Evolutionary conservation across 2,888 invertebrate species (phyloP).

Genomic region (Pseudanteris insignis): DNA sequence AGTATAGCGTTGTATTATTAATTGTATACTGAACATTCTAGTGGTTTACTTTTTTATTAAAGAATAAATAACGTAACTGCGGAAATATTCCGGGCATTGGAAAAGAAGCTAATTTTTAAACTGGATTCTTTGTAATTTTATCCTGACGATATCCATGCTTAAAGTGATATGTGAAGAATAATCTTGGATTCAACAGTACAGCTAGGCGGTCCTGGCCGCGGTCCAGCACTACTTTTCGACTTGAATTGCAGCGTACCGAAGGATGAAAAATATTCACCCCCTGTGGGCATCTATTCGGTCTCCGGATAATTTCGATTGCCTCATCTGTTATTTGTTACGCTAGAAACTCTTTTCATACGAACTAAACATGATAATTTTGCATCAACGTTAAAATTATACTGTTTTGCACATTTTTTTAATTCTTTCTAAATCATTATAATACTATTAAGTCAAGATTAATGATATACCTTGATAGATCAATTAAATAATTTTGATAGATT

Average conservation of each 20-base stretch:
- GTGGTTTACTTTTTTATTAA: too few relatives aligned
- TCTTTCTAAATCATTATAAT: conserved; percentile 15
- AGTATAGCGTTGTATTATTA: too few relatives aligned
- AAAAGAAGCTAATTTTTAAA: conserved; percentile 51
- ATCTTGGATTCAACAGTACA: conserved; percentile 58
- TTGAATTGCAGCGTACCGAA: conserved; percentile 49
- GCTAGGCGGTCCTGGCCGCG: conserved; percentile 59
- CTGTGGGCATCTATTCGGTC: conserved; percentile 32
- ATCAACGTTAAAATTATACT: too few relatives aligned
- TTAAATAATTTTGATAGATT: conserved; percentile 15
- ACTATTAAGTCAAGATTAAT: conserved; percentile 19
- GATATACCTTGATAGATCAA: conserved; percentile 9
- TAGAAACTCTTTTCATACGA: conserved; percentile 11
- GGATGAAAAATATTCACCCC: conserved; percentile 55
- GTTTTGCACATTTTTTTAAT: conserved; percentile 17
- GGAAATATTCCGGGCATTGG: conserved; percentile 59
- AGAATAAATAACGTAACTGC: too few relatives aligned
- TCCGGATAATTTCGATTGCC: conserved; percentile 14
- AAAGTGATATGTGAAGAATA: conserved; percentile 58
- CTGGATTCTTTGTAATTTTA: conserved; percentile 35
- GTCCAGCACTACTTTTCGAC: conserved; percentile 58
- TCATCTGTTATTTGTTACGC: conserved; percentile 24
- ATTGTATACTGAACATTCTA: too few relatives aligned
- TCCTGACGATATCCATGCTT: conserved; percentile 52
- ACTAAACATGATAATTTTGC: too few relatives aligned